Conservation (phyloP, 2,888 invertebrate genomes). For the Tachina lurida region DNA sequence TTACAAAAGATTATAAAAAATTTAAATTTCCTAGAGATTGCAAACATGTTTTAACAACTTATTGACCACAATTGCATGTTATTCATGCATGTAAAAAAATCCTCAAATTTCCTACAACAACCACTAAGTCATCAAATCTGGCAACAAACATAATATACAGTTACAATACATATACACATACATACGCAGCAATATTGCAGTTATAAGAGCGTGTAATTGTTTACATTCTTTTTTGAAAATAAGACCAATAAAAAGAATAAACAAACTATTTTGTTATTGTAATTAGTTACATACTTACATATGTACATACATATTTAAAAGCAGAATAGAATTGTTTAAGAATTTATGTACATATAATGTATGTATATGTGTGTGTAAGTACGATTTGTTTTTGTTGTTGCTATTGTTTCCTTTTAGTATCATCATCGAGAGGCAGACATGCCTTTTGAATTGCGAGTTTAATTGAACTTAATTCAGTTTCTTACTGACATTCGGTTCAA, state of each 20-base stretch:
- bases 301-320: neutral
- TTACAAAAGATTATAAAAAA: no score
- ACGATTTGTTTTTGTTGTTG: slow-evolving; percentile 31
- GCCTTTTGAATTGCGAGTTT: slow-evolving; percentile 60
- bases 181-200: neutral
- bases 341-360: slow-evolving; percentile 1
- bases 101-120: no score
- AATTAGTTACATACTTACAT: neutral
- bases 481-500: slow-evolving; percentile 62
- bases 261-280: neutral
- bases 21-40: no score
- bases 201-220: slow-evolving; percentile 5
- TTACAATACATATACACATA: neutral
- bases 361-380: neutral
- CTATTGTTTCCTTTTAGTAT: slow-evolving; percentile 6
- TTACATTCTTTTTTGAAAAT: neutral
- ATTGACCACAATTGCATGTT: no score
- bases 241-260: neutral
- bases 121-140: neutral
- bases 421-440: slow-evolving; percentile 24
- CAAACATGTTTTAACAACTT: no score
- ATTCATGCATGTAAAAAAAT: no score
- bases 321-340: slow-evolving; percentile 1
- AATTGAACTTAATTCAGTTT: slow-evolving; percentile 69
- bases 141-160: slow-evolving; percentile 4